Evolutionary conservation across 1,140 invertebrate species (phyloP), one percentile per base, ranked within the genome.

Genomic region (Heliconius hermathena): DNA sequence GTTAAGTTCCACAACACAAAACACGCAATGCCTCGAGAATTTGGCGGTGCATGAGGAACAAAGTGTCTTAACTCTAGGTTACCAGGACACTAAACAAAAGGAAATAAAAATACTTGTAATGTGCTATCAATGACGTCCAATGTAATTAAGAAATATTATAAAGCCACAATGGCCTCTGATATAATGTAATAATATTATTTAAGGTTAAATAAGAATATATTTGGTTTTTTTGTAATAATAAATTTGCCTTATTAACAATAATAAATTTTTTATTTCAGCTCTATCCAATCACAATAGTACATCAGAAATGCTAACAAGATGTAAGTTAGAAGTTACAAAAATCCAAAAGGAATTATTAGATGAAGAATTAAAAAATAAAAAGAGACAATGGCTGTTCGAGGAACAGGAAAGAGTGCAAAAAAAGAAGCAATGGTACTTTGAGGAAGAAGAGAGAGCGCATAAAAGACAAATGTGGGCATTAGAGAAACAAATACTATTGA

Each of bases 401-500:
- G 54, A 57, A 22, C 20, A 57, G 54, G n/a, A 57, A 22, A 57
- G 54, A n/a, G 54, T 57, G 54, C 54, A 57, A 57, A 57, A 57
- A n/a, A n/a, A 57, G n/a, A 57, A 57, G 11, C 54, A 57, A 57
- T 57, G 54, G 54, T 57, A 22, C n/a, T 57, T 57, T 22, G 54
- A 57, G n/a, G 54, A 57, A 22, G 54, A 57, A 22, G 54, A 57
- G 54, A 57, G 54, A 57, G 54, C n/a, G 0, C 54, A 57, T 9
- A 57, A 57, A 22, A 57, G 54, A 57, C 54, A 57, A 57, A 57
- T 57, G 54, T 57, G 54, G 54, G 54, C 54, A 20, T n/a, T 57
- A n/a, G 54, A 57, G 54, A 57, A 57, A n/a, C 54, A 22, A 57
- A 11, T 57, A n/a, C n/a, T 57, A 9, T 57, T 57, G 9, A 57